Conservation (phyloP, 2,797 vertebrate species). For the Chromis chromis region DNA sequence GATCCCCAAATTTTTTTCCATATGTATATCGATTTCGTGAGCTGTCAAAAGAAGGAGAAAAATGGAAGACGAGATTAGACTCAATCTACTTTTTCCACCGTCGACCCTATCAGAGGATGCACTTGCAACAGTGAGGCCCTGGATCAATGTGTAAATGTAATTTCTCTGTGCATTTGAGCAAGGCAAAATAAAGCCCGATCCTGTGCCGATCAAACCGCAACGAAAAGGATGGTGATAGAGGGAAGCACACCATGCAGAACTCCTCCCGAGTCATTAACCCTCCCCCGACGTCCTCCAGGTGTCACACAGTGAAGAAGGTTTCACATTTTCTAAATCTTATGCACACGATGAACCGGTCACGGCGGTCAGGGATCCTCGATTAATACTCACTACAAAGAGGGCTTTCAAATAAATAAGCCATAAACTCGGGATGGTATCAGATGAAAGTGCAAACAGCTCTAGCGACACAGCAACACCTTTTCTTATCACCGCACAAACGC, state of each 20-base stretch:
- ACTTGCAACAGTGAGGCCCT: conserved; percentile 34
- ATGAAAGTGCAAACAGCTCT: conserved; percentile 64
- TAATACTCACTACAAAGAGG: conserved; percentile 36
- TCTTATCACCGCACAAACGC: conserved; percentile 30
- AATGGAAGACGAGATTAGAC: conserved; percentile 77
- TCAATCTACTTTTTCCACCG: conserved; percentile 40
- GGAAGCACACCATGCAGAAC: conserved; percentile 22
- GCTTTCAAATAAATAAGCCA: conserved; percentile 45
- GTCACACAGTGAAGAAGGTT: conserved; percentile 38
- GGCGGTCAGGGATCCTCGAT: conserved; percentile 20
- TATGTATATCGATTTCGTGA: conserved; percentile 52
- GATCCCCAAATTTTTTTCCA: conserved; percentile 46
- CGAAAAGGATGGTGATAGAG: conserved; percentile 10
- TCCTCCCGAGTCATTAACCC: conserved; percentile 14
- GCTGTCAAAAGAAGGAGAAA: conserved; percentile 47
- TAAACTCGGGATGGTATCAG: conserved; percentile 39
- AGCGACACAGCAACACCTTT: conserved; percentile 29
- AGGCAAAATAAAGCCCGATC: conserved; percentile 32
- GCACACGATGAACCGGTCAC: conserved; percentile 40
- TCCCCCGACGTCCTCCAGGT: not conserved
- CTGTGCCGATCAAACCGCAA: conserved; percentile 25
- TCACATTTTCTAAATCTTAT: conserved; percentile 46
- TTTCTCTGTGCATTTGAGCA: conserved; percentile 35
- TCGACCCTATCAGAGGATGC: conserved; percentile 31
- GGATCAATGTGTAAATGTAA: conserved; percentile 42